Base-by-base conservation (phyloP, 2,797 vertebrate genomes). In the Nasua narica region DNA sequence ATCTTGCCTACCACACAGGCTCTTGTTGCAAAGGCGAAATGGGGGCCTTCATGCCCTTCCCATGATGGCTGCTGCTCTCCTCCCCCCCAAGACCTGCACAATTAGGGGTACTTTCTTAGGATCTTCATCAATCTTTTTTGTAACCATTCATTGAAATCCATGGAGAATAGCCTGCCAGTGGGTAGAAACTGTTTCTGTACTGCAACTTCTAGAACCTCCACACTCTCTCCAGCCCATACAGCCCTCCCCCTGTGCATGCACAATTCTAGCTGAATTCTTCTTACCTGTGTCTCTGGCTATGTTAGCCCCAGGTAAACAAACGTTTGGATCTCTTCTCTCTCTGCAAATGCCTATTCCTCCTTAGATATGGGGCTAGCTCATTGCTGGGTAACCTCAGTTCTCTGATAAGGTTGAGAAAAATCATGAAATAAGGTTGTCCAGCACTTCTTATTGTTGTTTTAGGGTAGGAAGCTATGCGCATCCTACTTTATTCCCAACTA, bases 31-130 rank as follows among this genome's bases (percentile, higher is more conserved):
- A 5, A 43, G n/a, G 13, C 6, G 40, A 58, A 43, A 76, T 13
- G 65, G 32, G 23, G 37, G 32, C 7, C 46, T 14, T 21, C 2
- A 0, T 0, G 6, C 21, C 2, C 37, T 37, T 46, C 5, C 11
- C 37, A 16, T 32, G 18, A 2, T n/a, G 60, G 12, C 43, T 7
- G 0, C 40, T 7, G 7, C 25, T 12, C 1, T 19, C 11, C 50
- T 52, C 1, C 4, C 14, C 32, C 13, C 13, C n/a, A 40, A 21
- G 43, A 5, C 19, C 6, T 43, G 65, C 7, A 48, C 1, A 37
- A 11, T 32, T 27, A 83, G 2, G 18, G 10, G 56, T 15, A 32
- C 9, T 43, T 43, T 43, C 43, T 43, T 43, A 43, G 43, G 43
- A 43, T 43, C 43, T 7, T 43, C 43, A 43, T 7, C 43, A 43